Evolutionary conservation across 2,113 vertebrate genomes (phyloP), one percentile per base, ranked within the genome.

Genomic region (Oryzias curvinotus): DNA sequence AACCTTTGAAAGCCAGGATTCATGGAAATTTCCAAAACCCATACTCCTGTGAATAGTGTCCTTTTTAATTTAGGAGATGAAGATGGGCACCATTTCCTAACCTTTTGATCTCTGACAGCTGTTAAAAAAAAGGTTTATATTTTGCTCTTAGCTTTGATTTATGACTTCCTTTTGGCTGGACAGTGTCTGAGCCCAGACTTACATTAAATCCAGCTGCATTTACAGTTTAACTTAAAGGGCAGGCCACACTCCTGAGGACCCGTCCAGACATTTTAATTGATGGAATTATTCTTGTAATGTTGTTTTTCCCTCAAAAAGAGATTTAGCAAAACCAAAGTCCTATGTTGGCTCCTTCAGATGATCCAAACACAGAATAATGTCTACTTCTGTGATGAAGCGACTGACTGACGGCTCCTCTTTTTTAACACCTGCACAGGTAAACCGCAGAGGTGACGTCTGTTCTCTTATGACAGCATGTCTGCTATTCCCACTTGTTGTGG

Each of bases 401-500:
- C n/a, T 73, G 48, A 72, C 58, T 23, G 18, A 36, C 73, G 66
- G 68, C 70, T 52, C 28, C 47, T 42, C 25, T 19, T 65, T 65
- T 63, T 70, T 49, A 75, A 81, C 68, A 83, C 68, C 75, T 78
- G 65, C 42, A 15, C 1, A 2, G 18, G 81, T 73, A 70, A 83
- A 60, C 63, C 59, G 49, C 19, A n/a, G 5, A 10, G 42, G 21
- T 15, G 14, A 59, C 62, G 53, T 57, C 21, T 61, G 56, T 56
- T 81, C 19, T 58, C 16, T 26, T 16, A 61, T 73, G 71, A 81
- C 72, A 61, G 53, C 73, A 71, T 42, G 69, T 80, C 78, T 82
- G 62, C 63, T 64, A 76, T 52, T 70, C 23, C 58, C 14, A 14
- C 43, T 15, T 56, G 44, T 3, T n/a, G 26, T 36, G 13, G 16